Percentiles rank a stretch among this genome's conserved stretches.
Evolutionary conservation across 2,113 vertebrate species (phyloP).

Genomic region (Taxidea taxus): DNA sequence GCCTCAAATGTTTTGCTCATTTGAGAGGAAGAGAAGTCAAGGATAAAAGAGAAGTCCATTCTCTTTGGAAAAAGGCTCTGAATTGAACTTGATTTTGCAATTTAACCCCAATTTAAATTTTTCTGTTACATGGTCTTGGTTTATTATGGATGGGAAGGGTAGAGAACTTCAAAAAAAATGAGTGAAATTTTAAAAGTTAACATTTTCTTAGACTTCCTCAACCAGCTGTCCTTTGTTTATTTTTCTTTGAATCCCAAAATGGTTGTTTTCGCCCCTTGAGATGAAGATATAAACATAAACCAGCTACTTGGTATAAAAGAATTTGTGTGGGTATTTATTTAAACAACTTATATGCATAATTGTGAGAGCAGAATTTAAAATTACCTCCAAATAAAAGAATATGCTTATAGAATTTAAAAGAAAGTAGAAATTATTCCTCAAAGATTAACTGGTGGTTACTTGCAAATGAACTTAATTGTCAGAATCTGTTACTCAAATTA

Average conservation of each 20-base stretch:
- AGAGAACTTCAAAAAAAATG: conserved; percentile 49
- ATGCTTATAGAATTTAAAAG: conserved; percentile 46
- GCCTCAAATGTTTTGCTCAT: conserved; percentile 37
- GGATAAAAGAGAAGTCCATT: not conserved
- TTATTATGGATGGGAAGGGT: not conserved
- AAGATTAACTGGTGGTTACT: conserved; percentile 33
- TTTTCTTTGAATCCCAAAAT: conserved; percentile 45
- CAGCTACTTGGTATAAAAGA: conserved; percentile 46
- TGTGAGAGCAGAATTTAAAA: not conserved
- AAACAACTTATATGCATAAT: conserved; percentile 5
- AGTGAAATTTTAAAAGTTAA: conserved; percentile 29
- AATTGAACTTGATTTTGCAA: conserved; percentile 45
- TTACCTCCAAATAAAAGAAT: conserved; percentile 62
- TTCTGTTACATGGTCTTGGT: conserved; percentile 21
- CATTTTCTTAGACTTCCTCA: conserved; percentile 46
- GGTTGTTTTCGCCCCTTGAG: conserved; percentile 42
- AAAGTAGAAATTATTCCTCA: conserved; percentile 47
- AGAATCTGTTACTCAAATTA: conserved; percentile 55
- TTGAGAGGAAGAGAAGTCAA: conserved; percentile 15
- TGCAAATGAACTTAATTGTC: conserved; percentile 25
- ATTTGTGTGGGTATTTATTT: conserved; percentile 65
- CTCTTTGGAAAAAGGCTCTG: conserved; percentile 11
- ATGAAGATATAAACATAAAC: conserved; percentile 33
- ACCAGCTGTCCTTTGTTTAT: conserved; percentile 30
- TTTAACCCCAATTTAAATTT: conserved; percentile 37